phyloP scores from a whole-genome alignment of 2,888 invertebrate species.

The Noctua janthe region DNA sequence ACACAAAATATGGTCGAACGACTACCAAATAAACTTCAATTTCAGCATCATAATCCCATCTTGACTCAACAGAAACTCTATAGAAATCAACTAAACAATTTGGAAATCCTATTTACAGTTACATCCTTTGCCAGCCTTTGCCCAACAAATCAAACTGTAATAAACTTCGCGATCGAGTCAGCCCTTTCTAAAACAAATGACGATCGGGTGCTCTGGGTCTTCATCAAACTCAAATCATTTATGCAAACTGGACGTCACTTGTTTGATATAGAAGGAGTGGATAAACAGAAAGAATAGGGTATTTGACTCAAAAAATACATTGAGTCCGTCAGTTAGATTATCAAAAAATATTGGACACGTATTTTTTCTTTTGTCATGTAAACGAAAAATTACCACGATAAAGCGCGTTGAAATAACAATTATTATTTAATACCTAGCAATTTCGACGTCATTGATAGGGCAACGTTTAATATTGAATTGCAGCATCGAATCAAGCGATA shows the following conservation, averaged over 20 bases:
- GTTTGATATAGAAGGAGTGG: conserved; percentile 6
- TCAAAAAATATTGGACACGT: no score
- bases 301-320: no score
- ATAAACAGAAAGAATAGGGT: background rate
- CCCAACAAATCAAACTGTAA: conserved; percentile 49
- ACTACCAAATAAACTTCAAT: background rate
- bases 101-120: conserved; percentile 38
- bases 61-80: conserved; percentile 23
- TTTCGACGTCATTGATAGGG: background rate
- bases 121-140: conserved; percentile 14
- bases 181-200: conserved; percentile 44
- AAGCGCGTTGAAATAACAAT: background rate
- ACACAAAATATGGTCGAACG: background rate
- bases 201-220: conserved; percentile 18
- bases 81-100: conserved; percentile 50
- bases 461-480: conserved; percentile 11
- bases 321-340: no score
- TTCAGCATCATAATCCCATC: conserved; percentile 31
- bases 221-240: conserved; percentile 54
- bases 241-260: conserved; percentile 38
- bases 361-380: no score
- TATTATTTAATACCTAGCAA: background rate
- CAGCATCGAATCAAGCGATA: background rate
- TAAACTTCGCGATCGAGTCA: conserved; percentile 52
- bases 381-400: no score